Evolutionary conservation across 2,888 invertebrate species (phyloP).

Genomic region (Pimpla rufipes): DNA sequence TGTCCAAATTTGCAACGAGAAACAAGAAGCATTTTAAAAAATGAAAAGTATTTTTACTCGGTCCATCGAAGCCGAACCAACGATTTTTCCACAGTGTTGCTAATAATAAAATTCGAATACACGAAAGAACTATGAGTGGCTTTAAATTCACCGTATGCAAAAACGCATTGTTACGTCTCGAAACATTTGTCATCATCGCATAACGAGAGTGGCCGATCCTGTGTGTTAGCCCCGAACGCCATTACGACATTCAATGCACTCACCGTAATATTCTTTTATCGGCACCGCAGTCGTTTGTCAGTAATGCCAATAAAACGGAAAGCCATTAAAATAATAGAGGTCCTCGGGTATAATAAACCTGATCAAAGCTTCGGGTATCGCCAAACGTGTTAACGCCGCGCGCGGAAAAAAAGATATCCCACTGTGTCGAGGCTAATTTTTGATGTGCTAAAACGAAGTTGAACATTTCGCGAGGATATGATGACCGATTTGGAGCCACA

Average conservation of each 20-base stretch:
- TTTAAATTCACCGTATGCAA: background rate
- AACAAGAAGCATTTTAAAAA: too few relatives aligned
- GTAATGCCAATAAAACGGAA: background rate
- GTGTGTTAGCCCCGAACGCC: background rate
- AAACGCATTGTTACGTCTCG: background rate
- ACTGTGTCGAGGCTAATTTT: background rate
- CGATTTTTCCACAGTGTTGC: too few relatives aligned
- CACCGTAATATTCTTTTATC: constrained; percentile 26
- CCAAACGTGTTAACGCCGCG: background rate
- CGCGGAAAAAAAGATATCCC: background rate
- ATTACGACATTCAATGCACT: constrained; percentile 22
- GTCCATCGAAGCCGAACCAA: too few relatives aligned
- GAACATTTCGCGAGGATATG: background rate
- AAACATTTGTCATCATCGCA: constrained; percentile 27
- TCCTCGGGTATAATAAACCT: constrained; percentile 14
- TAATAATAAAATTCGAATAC: background rate
- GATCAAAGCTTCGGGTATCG: background rate
- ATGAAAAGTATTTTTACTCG: too few relatives aligned
- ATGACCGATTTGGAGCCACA: background rate
- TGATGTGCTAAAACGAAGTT: background rate
- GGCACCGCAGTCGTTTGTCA: background rate
- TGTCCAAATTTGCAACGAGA: too few relatives aligned
- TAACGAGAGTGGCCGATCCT: background rate
- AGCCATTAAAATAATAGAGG: constrained; percentile 13
- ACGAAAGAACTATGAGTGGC: background rate